phyloP scores from a whole-genome alignment of 2,113 vertebrate species.

The Sus scrofa region T2T-Sscrofa CM000830.6:8525501-8526000 shows the following conservation, averaged over 20 bases:
- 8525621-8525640: slow-evolving; percentile 36
- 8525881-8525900: neutral
- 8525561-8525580: slow-evolving; percentile 55
- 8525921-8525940: neutral
- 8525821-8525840: neutral
- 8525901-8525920: neutral
- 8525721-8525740: slow-evolving; percentile 69
- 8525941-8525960: neutral
- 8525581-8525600: slow-evolving; percentile 48
- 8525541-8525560: slow-evolving; percentile 30
- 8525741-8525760: slow-evolving; percentile 5
- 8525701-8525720: slow-evolving; percentile 55
- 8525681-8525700: slow-evolving; percentile 64
- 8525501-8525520: neutral
- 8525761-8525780: slow-evolving; percentile 65
- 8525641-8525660: slow-evolving; percentile 32
- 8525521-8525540: neutral
- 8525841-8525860: slow-evolving; percentile 8
- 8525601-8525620: slow-evolving; percentile 1
- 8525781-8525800: slow-evolving; percentile 69
- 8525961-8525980: neutral
- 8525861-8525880: slow-evolving; percentile 36
- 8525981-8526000: neutral
- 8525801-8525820: neutral
- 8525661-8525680: slow-evolving; percentile 39